Conservation (phyloP, 64 coral and sea anemone genomes). For the Anthopleura sola region DNA sequence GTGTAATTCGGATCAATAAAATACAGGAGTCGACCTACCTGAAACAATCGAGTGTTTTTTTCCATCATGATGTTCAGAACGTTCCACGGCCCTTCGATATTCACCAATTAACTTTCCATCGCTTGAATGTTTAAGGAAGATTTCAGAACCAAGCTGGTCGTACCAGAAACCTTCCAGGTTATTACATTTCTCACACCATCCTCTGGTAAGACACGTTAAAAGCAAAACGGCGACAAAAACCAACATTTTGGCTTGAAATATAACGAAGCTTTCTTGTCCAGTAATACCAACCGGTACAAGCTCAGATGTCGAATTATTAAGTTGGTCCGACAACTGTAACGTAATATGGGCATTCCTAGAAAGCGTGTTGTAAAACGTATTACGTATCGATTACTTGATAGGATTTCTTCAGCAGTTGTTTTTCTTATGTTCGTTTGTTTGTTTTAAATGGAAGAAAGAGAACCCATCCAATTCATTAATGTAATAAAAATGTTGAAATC, state of each 20-base stretch:
- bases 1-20: no score
- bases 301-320: neutral
- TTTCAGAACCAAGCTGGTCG: constrained; percentile 73
- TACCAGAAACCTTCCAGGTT: constrained; percentile 72
- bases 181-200: constrained; percentile 33
- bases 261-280: neutral
- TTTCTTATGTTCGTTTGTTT: no score
- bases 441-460: no score
- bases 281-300: neutral
- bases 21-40: constrained; percentile 22
- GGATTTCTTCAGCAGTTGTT: no score
- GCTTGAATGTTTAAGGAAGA: constrained; percentile 50
- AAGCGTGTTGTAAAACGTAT: neutral
- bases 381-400: no score
- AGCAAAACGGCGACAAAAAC: neutral
- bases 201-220: neutral
- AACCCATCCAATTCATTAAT: no score
- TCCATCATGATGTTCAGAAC: constrained; percentile 15
- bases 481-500: no score
- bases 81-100: constrained; percentile 61
- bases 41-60: constrained; percentile 48
- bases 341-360: neutral
- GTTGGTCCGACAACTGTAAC: neutral
- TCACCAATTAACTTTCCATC: constrained; percentile 57
- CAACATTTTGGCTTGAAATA: neutral